Conservation (phyloP, 2,797 vertebrate species). For the Notolepis coatsorum region DNA sequence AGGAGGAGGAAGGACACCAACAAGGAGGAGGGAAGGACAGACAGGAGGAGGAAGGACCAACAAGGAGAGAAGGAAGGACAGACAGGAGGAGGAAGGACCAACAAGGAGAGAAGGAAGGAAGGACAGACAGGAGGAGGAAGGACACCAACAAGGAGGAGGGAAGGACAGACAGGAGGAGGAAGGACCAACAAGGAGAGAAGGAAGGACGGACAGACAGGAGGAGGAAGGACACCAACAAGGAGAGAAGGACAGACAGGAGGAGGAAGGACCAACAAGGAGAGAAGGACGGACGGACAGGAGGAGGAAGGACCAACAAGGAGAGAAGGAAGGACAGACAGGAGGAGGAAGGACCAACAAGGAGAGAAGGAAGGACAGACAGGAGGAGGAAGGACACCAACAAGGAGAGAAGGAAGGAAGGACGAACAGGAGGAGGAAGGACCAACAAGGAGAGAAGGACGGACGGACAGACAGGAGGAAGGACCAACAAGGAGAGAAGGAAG, state of each 20-base stretch:
- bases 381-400: background rate
- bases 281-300: background rate
- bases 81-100: background rate
- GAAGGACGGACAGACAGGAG: background rate
- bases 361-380: background rate
- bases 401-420: background rate
- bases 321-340: background rate
- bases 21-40: background rate
- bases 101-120: background rate
- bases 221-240: too few relatives aligned
- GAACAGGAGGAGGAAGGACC: background rate
- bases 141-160: too few relatives aligned
- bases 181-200: background rate
- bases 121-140: background rate
- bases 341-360: constrained; percentile 1
- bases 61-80: background rate
- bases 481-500: background rate
- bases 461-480: background rate
- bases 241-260: too few relatives aligned
- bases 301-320: background rate
- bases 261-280: background rate
- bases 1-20: background rate
- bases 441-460: background rate
- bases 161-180: background rate
- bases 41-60: background rate